phyloP scores from a whole-genome alignment of 2,797 vertebrate species.

The Hemitrygon akajei region DNA sequence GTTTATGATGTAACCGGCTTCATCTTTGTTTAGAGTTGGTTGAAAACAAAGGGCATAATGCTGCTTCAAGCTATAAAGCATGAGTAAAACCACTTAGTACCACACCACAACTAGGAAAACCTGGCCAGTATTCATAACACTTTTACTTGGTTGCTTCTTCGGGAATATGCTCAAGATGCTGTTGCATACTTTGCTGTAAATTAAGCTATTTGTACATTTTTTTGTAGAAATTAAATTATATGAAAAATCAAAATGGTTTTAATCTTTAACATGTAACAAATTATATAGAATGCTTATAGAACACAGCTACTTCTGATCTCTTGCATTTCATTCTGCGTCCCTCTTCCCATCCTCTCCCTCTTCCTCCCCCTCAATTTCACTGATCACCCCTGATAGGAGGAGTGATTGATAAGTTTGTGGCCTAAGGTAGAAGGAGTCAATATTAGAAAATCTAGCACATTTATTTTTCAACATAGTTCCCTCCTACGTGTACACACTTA shows the following conservation, averaged over 20 bases:
- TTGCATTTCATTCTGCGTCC: too few species aligned
- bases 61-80: not conserved
- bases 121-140: not conserved
- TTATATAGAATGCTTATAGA: too few species aligned
- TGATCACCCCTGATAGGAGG: too few species aligned
- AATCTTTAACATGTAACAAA: not conserved
- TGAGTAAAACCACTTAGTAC: not conserved
- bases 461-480: too few species aligned
- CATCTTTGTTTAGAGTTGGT: not conserved
- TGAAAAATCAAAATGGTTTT: conserved; percentile 33
- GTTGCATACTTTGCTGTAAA: conserved; percentile 52
- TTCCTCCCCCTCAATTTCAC: too few species aligned
- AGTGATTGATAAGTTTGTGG: too few species aligned
- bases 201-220: conserved; percentile 57
- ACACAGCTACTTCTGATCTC: too few species aligned
- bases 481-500: too few species aligned
- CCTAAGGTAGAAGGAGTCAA: too few species aligned
- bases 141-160: not conserved
- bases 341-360: too few species aligned
- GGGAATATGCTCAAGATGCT: conserved; percentile 44
- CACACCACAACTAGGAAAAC: not conserved
- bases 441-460: too few species aligned
- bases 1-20: not conserved
- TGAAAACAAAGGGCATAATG: not conserved
- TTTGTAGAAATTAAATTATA: conserved; percentile 56